phyloP scores from a whole-genome alignment of 2,113 vertebrate species.

The Poeciliopsis prolifica region DNA sequence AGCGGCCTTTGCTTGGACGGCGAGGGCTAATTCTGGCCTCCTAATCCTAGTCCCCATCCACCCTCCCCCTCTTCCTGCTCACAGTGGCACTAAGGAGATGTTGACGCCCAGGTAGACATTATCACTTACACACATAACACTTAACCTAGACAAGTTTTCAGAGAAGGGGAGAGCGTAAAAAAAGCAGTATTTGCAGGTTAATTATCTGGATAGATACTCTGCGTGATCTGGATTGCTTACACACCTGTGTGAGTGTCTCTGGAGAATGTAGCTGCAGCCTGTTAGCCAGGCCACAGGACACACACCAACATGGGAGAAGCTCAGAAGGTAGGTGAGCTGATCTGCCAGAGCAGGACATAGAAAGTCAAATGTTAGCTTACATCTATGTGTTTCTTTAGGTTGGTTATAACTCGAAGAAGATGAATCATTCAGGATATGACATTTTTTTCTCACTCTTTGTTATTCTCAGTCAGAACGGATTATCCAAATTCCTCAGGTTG shows the following conservation, averaged over 20 bases:
- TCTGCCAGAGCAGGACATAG: slow-evolving; percentile 5
- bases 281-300: slow-evolving; percentile 53
- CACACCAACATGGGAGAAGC: slow-evolving; percentile 84
- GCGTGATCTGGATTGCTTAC: slow-evolving; percentile 28
- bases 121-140: slow-evolving; percentile 33
- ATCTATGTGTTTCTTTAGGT: background rate
- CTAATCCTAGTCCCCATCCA: slow-evolving; percentile 80
- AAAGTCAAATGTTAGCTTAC: slow-evolving; percentile 25
- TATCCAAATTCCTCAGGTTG: background rate
- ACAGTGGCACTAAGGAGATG: slow-evolving; percentile 35
- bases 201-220: slow-evolving; percentile 31
- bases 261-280: slow-evolving; percentile 76
- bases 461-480: slow-evolving; percentile 8
- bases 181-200: slow-evolving; percentile 4
- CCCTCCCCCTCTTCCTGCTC: slow-evolving; percentile 70
- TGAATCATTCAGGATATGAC: background rate
- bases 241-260: slow-evolving; percentile 52
- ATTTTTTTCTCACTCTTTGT: background rate
- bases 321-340: slow-evolving; percentile 82
- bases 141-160: slow-evolving; percentile 20
- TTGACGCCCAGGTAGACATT: slow-evolving; percentile 57
- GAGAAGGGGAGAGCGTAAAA: slow-evolving; percentile 8
- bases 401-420: background rate
- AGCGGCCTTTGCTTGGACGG: slow-evolving; percentile 70
- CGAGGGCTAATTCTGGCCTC: slow-evolving; percentile 85